Base-by-base conservation (phyloP, 1,140 invertebrate species). In the Drosophila tsacasi region DNA sequence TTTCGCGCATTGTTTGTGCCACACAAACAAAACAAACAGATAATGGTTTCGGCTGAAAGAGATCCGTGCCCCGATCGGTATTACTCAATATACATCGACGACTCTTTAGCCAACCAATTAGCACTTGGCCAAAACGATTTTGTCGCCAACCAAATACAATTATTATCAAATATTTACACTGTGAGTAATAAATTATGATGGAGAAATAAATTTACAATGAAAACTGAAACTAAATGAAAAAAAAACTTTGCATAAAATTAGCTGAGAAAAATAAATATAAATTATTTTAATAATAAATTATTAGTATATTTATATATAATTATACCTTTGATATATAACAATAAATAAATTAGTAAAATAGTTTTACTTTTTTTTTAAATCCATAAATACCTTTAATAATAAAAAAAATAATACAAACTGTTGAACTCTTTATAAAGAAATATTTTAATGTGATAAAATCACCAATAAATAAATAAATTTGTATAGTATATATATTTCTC, bases 51-150 rank as follows among this genome's bases (percentile, higher is more conserved):
- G 63, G 37, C 37, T 42, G 30, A 67, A 55, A 63, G 63, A 52
- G 66, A 69, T 69, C 47, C 66, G 13, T 54, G 66, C 27, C 52
- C 60, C 64, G 32, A 68, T 71, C 17, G 25, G 13, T 42, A 35
- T 63, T 62, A 25, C 46, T 35, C 39, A 66, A 66, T 66, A 32
- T 50, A 52, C 37, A 52, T 47, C 15, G 47, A 74, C 64, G 35
- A 39, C 21, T 54, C 37, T 52, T 49, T 72, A 40, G n/a, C 25
- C 17, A 76, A 76, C 46, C 74, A 76, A 76, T 76, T 76, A 76
- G 73, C 73, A 55, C 54, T 47, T 47, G 23, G 37, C 39, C 60
- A 59, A 58, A 76, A 76, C 39, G 61, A 58, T 76, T 44, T 40
- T 76, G 73, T 76, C 73, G 52, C 52, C 71, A 42, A 40, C 46